phyloP scores from a whole-genome alignment of 1,140 invertebrate genomes.

The Microplitis demolitor region DNA sequence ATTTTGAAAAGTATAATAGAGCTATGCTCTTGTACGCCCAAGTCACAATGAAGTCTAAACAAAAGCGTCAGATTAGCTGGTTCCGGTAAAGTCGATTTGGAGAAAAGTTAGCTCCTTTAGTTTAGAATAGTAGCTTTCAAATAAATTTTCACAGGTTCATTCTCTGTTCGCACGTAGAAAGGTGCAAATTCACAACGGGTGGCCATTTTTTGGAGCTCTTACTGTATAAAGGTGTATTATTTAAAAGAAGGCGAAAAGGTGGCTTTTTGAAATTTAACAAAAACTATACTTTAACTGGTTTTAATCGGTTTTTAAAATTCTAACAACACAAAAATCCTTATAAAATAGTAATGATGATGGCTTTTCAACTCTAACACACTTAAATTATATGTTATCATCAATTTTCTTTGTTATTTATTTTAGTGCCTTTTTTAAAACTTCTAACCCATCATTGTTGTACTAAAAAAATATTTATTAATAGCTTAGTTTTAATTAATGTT shows the following conservation, averaged over 20 bases:
- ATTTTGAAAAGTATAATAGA: background rate
- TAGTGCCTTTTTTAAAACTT: too few species aligned
- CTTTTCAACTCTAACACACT: background rate
- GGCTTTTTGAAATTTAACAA: background rate
- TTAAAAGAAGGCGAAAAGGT: background rate
- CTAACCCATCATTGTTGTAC: background rate
- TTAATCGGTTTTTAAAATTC: conserved; percentile 40
- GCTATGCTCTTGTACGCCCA: too few species aligned
- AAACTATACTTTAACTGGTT: conserved; percentile 14
- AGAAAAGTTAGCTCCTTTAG: background rate
- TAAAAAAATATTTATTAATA: background rate
- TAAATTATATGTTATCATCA: background rate
- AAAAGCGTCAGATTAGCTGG: background rate
- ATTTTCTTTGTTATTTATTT: background rate
- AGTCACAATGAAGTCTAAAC: too few species aligned
- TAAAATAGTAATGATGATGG: background rate
- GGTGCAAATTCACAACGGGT: background rate
- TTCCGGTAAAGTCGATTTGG: background rate
- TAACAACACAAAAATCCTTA: too few species aligned
- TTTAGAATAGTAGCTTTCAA: background rate
- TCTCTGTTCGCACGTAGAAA: background rate
- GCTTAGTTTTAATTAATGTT: conserved; percentile 11
- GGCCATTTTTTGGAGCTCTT: background rate
- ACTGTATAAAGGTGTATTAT: too few species aligned
- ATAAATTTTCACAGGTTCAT: conserved; percentile 14